phyloP scores from a whole-genome alignment of 2,888 invertebrate genomes.

The Pollenia labialis region DNA sequence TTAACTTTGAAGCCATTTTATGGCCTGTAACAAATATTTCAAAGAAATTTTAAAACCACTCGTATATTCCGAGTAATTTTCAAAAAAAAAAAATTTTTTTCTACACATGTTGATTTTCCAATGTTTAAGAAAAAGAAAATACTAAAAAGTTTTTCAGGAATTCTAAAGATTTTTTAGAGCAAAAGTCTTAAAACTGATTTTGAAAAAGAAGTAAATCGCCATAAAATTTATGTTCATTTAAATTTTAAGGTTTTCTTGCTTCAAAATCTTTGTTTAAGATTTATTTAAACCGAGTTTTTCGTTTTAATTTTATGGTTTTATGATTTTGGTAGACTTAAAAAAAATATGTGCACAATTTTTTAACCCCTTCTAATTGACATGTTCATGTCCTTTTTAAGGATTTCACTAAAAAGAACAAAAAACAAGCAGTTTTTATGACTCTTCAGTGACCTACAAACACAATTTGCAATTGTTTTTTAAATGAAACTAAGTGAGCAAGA shows the following conservation, averaged over 20 bases:
- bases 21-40: neutral
- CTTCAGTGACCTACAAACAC: conserved; percentile 74
- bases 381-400: conserved; percentile 22
- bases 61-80: neutral
- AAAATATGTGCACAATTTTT: conserved; percentile 21
- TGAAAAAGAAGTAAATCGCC: conserved; percentile 3
- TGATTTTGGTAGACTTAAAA: conserved; percentile 55
- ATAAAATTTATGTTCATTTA: conserved; percentile 16
- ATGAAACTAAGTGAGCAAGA: conserved; percentile 66
- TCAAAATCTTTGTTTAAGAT: conserved; percentile 3
- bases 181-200: conserved; percentile 24
- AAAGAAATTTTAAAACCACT: neutral
- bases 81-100: neutral
- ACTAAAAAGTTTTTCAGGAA: conserved; percentile 8
- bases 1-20: conserved; percentile 30
- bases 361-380: conserved; percentile 67
- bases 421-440: conserved; percentile 43
- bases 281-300: neutral
- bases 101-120: conserved; percentile 35
- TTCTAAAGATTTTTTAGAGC: conserved; percentile 28
- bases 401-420: conserved; percentile 10
- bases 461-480: conserved; percentile 75
- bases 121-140: conserved; percentile 8
- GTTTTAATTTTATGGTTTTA: conserved; percentile 72
- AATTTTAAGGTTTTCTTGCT: conserved; percentile 29